Evolutionary conservation across 2,797 vertebrate species (phyloP).

Genomic region (Benthosema pterotum): DNA sequence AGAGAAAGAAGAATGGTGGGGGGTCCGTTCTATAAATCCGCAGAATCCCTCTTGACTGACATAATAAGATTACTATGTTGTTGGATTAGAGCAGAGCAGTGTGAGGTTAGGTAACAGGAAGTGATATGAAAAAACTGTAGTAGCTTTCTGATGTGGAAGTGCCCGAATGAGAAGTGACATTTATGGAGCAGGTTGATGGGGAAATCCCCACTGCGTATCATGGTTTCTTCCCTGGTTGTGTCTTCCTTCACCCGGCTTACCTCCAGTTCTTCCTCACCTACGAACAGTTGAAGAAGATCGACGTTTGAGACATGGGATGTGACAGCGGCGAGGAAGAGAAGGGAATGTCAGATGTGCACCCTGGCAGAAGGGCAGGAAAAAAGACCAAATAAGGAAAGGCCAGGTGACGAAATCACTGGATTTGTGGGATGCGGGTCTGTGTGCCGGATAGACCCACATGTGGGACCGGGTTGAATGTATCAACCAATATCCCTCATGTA

Average conservation of each 20-base stretch:
- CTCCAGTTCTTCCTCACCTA: conserved; percentile 81
- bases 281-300: conserved; percentile 78
- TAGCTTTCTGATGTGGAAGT: conserved; percentile 29
- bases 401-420: conserved; percentile 22
- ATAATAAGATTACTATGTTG: conserved; percentile 44
- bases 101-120: conserved; percentile 15
- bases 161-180: not conserved
- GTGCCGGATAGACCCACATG: conserved; percentile 2
- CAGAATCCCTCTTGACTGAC: conserved; percentile 34
- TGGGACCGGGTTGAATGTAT: conserved; percentile 25
- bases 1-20: not conserved
- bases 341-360: conserved; percentile 2
- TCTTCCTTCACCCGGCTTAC: no score
- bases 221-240: no score
- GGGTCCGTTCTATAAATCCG: not conserved
- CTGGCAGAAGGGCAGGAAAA: conserved; percentile 36
- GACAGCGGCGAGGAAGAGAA: not conserved
- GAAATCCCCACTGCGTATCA: not conserved
- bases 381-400: conserved; percentile 46
- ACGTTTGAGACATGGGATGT: conserved; percentile 56
- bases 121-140: not conserved
- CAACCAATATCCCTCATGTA: conserved; percentile 9
- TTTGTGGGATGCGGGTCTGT: not conserved
- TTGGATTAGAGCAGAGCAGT: conserved; percentile 21
- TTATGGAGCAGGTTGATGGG: no score